Conservation (phyloP, 2,888 invertebrate genomes). For the Tolmerus cingulatus region DNA sequence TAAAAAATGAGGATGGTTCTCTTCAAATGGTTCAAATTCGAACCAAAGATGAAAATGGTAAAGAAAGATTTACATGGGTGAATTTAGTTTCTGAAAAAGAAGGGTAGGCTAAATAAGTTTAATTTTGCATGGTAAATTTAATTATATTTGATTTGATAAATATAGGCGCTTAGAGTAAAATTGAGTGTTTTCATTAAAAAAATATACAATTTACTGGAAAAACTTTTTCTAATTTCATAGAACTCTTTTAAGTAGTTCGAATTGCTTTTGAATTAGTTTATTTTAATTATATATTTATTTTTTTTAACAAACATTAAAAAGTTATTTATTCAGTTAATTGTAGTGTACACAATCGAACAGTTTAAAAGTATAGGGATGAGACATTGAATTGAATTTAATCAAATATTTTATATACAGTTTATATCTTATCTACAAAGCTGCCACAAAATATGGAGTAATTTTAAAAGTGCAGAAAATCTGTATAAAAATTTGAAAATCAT, state of each 20-base stretch:
- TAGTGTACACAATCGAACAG: neutral
- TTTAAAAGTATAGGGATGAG: neutral
- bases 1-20: conserved; percentile 20
- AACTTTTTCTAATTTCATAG: neutral
- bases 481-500: neutral
- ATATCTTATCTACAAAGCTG: neutral
- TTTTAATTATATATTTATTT: neutral
- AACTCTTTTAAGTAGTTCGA: neutral
- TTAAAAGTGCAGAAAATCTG: neutral
- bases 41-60: conserved; percentile 38
- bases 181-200: neutral
- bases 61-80: conserved; percentile 43
- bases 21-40: conserved; percentile 44
- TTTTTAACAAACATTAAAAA: neutral
- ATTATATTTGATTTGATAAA: neutral
- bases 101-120: neutral
- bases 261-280: neutral
- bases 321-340: neutral
- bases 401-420: neutral
- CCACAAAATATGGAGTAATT: neutral
- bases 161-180: neutral
- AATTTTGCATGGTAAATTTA: neutral
- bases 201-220: neutral
- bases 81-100: conserved; percentile 44
- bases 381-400: neutral